phyloP scores from a whole-genome alignment of 2,797 vertebrate species.

The Sebastes cheni region DNA sequence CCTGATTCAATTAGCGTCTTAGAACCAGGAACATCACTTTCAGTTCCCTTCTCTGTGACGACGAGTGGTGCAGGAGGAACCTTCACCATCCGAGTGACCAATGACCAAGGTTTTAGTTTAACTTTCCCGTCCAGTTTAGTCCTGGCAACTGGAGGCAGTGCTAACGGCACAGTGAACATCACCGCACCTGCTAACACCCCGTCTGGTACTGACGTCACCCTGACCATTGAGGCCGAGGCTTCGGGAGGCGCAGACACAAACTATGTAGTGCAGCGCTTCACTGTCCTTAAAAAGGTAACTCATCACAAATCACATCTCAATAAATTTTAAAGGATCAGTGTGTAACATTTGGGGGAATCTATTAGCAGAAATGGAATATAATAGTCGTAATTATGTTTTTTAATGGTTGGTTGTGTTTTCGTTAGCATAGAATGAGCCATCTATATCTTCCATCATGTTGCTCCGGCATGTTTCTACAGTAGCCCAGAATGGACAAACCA shows the following conservation, averaged over 20 bases:
- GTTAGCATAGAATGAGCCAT: too few relatives aligned
- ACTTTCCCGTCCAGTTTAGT: conserved; percentile 12
- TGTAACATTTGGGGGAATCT: too few relatives aligned
- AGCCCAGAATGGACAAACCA: too few relatives aligned
- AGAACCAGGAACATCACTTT: conserved; percentile 32
- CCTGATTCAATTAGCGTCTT: conserved; percentile 3
- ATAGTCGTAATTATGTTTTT: too few relatives aligned
- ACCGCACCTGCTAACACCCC: conserved; percentile 23
- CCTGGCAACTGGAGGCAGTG: background rate
- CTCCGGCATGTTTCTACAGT: too few relatives aligned
- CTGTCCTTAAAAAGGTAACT: conserved; percentile 20
- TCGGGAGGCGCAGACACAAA: conserved; percentile 29
- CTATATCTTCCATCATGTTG: too few relatives aligned
- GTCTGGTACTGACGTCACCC: conserved; percentile 53
- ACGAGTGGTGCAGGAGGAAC: background rate
- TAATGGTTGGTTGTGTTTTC: too few relatives aligned
- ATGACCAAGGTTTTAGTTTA: conserved; percentile 30
- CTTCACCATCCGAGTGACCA: conserved; percentile 38
- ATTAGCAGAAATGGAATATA: too few relatives aligned
- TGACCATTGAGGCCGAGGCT: conserved; percentile 50
- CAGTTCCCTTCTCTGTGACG: conserved; percentile 47
- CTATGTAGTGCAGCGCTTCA: conserved; percentile 37
- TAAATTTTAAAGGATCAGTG: background rate
- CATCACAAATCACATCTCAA: background rate
- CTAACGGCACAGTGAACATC: conserved; percentile 35